Conservation (phyloP, 30 jellyfish, hydroid and myxozoan species). For the Aurelia coerulea region DNA sequence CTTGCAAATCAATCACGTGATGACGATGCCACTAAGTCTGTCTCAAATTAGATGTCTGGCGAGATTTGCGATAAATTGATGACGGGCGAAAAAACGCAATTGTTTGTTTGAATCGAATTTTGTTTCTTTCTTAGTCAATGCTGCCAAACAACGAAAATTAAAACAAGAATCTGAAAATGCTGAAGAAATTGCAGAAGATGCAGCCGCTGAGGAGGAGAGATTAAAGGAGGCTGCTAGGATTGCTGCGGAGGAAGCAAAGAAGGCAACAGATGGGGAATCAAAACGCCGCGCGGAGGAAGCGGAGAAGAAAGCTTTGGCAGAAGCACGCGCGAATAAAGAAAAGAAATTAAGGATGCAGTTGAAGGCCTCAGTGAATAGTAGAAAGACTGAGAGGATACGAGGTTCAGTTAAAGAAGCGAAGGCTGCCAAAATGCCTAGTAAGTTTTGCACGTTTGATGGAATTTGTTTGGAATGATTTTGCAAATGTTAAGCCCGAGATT, state of each 20-base stretch:
- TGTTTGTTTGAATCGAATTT: too few relatives aligned
- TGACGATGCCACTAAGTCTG: too few relatives aligned
- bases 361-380: slow-evolving; percentile 79
- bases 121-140: slow-evolving; percentile 16
- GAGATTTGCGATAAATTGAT: too few relatives aligned
- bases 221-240: slow-evolving; percentile 71
- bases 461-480: too few relatives aligned
- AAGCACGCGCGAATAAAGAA: slow-evolving; percentile 72
- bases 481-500: too few relatives aligned
- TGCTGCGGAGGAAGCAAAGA: slow-evolving; percentile 64
- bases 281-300: slow-evolving; percentile 76
- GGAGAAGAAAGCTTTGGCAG: slow-evolving; percentile 71
- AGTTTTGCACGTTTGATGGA: too few relatives aligned
- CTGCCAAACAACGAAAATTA: slow-evolving; percentile 43
- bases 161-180: slow-evolving; percentile 76
- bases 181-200: slow-evolving; percentile 66
- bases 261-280: slow-evolving; percentile 57
- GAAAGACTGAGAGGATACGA: slow-evolving; percentile 59
- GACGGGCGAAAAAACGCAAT: too few relatives aligned
- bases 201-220: slow-evolving; percentile 81
- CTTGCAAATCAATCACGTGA: too few relatives aligned
- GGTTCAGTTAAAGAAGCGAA: slow-evolving; percentile 79
- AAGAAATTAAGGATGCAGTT: slow-evolving; percentile 69
- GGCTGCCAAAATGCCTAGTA: slow-evolving; percentile 89
- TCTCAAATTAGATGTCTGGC: too few relatives aligned